Evolutionary conservation across 2,888 invertebrate species (phyloP).

Genomic region (Drosophila subquinaria): DNA sequence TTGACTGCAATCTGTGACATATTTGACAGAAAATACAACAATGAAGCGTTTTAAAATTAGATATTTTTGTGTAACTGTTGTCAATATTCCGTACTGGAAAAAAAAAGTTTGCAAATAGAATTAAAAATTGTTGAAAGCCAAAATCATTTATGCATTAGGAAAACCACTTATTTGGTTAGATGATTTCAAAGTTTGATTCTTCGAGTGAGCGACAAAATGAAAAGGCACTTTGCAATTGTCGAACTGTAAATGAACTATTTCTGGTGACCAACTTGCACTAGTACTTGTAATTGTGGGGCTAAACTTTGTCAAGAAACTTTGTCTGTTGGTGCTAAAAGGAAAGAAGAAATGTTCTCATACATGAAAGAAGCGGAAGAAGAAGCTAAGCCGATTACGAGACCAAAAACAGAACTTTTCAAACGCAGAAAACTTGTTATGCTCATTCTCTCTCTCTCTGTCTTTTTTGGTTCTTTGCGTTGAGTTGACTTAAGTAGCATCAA

Average conservation of each 20-base stretch:
- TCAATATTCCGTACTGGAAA: background rate
- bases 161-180: constrained; percentile 33
- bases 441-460: constrained; percentile 1
- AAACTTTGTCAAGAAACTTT: constrained; percentile 29
- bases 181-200: constrained; percentile 60
- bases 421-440: constrained; percentile 55
- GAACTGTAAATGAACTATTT: constrained; percentile 56
- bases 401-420: constrained; percentile 50
- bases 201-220: constrained; percentile 33
- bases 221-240: constrained; percentile 35
- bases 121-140: constrained; percentile 2
- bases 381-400: constrained; percentile 69
- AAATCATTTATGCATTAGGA: constrained; percentile 31
- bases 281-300: constrained; percentile 40
- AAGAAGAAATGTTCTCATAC: background rate
- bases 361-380: constrained; percentile 1
- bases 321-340: background rate
- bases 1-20: too few species aligned
- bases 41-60: too few species aligned
- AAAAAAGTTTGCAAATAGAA: constrained; percentile 6
- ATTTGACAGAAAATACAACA: too few species aligned
- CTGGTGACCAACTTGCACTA: constrained; percentile 41
- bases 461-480: constrained; percentile 8
- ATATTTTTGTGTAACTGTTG: background rate
- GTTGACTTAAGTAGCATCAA: constrained; percentile 69